Evolutionary conservation across 2,888 invertebrate genomes (phyloP), one percentile per base, ranked within the genome.

Genomic region (Eristalis intricaria): DNA sequence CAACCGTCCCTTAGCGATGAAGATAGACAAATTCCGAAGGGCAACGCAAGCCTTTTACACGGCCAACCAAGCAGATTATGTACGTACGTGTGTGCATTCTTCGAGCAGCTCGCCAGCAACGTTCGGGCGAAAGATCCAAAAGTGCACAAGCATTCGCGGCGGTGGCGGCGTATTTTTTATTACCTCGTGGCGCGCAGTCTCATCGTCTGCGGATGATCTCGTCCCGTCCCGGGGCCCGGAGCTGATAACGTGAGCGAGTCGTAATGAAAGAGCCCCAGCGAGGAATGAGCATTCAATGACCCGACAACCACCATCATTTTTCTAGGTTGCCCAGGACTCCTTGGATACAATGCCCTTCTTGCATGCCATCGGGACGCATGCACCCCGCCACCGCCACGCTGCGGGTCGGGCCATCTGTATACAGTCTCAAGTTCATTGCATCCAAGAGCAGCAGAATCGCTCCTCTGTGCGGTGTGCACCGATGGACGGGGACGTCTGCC

Each of bases 401-500:
- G 66, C 38, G 40, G 22, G 43, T 11, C 32, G 65, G 19, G 38
- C 29, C 23, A 22, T n/a, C 10, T 50, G 29, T 32, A 32, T 15
- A 78, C 58, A 71, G 70, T 58, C 56, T 71, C 70, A 78, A 71
- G 78, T 78, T 78, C 78, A 78, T 58, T 78, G 78, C 70, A 64
- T 70, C 56, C 40, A 58, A 19, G 1, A 8, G 32, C 32, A 32
- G 32, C 63, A 75, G 75, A 75, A 75, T 66, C 38, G 66, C 35
- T 58, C n/a, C 66, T 70, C 40, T 65, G 38, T 70, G 56, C 38
- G 4, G 29, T 40, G 69, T 29, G 43, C 22, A 19, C 4, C 60
- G 61, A 58, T 19, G 56, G 38, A 71, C 58, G 11, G 40, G 40
- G 22, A 13, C 10, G 50, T 35, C 26, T 13, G 22, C 35, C 65